Base-by-base conservation (phyloP, 2,113 vertebrate species). In the Telmatochromis sp. region DNA sequence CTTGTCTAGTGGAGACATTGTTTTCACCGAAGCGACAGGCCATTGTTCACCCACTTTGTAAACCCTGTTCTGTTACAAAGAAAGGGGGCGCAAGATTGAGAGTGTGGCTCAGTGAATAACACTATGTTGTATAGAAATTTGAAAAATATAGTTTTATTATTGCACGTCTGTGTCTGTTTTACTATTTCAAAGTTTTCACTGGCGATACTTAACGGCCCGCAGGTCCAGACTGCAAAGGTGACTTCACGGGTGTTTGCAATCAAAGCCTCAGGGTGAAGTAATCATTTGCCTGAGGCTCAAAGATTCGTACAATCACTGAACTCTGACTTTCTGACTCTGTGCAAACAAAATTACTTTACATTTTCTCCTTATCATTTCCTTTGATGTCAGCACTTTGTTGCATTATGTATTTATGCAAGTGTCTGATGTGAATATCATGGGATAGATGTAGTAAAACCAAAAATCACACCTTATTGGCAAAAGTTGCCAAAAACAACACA, bases 221-320 rank as follows among this genome's bases (percentile, higher is more conserved):
- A 80, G 88, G 84, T 58, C 65, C 68, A 80, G 47, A 51, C 60
- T 6, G 42, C 49, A 89, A 82, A 87, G 45, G 85, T 86, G 88
- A 89, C 86, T 87, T 89, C 58, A 84, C 1, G n/a, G 79, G 19
- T 82, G 78, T 83, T 81, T 89, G 85, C 9, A 12, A 85, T 86
- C 78, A 75, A 79, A 90, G 89, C 90, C 87, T 42, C 17, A 3
- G 68, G 87, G 81, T 83, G 78, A 83, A 79, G 49, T 75, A 42
- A 73, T 80, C 82, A 80, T 87, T 87, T 70, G 90, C 91, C 83
- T 2, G 54, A 26, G 83, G 91, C 87, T 58, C 54, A 65, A 23
- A 80, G 81, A 85, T 70, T 84, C 33, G 28, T 58, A 86, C 35
- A 54, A 33, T 79, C 80, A 40, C 51, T 57, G 53, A 54, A 35